Base-by-base conservation (phyloP, 1,140 invertebrate genomes). In the Nilaparvata lugens region DNA sequence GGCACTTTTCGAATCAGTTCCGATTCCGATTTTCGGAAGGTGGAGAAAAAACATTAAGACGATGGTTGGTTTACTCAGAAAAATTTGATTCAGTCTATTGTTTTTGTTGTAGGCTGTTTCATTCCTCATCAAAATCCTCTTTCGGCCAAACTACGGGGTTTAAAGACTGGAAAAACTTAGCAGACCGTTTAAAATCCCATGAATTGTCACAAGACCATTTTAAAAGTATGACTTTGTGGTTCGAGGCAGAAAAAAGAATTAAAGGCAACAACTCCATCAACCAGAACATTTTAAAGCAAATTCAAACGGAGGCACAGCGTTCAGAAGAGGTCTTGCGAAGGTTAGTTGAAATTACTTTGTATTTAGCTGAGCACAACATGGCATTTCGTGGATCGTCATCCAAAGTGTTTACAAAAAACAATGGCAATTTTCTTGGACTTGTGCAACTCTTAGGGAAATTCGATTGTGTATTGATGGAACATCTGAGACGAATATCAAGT, bases 341-440 rank as follows among this genome's bases (percentile, higher is more conserved):
- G 57, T 52, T 65, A 60, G 55, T 60, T 38, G 55, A 53, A 31
- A 23, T 60, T 51, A 61, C 62, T 52, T 60, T 60, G 23, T 63
- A 57, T 54, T 59, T 65, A 24, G 56, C 61, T 43, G 19, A 55
- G 55, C 59, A 66, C 40, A 66, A 65, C 55, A 58, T 66, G 21
- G 63, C 63, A 54, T 66, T 65, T 21, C 56, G 58, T 53, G 62
- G 63, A 48, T 51, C 28, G 35, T 63, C 52, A 4, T 56, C 60
- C 35, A 62, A 52, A 14, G 56, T 66, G 18, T 61, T 61, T 57
- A 62, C 53, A 40, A 40, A 54, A 43, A 56, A 64, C 55, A 67
- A 66, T 62, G 62, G 62, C 45, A 66, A 66, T 56, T 66, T 67
- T 55, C 60, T 65, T 38, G 54, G 60, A 51, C 56, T 65, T 56